phyloP scores from a whole-genome alignment of 2,113 vertebrate genomes.

The Elanus axillaris region DNA sequence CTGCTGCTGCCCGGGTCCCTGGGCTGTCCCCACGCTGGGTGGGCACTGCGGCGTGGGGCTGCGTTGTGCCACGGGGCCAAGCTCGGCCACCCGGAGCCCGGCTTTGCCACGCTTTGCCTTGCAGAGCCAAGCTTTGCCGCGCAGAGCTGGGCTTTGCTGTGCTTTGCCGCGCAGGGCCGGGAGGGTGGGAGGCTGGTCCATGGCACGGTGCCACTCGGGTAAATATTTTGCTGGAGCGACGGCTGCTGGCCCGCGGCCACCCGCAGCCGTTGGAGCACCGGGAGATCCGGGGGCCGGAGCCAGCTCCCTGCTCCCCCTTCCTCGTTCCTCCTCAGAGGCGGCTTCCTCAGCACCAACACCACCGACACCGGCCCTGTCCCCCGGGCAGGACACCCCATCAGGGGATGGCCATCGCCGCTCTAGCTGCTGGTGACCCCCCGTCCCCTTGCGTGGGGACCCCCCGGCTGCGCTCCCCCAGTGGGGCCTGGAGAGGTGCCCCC shows the following conservation, averaged over 20 bases:
- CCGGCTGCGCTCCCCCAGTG: not conserved
- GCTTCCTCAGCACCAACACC: not conserved
- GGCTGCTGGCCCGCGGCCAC: slow-evolving; percentile 59
- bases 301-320: slow-evolving; percentile 27
- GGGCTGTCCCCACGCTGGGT: accelerated
- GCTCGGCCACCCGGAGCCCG: not conserved
- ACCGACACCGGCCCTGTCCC: not conserved
- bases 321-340: not conserved
- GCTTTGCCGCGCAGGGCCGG: not conserved
- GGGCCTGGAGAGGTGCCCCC: not conserved
- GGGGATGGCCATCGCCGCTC: not conserved
- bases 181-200: not conserved
- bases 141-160: not conserved
- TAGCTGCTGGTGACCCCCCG: not conserved
- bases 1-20: not conserved
- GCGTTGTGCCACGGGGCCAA: not conserved
- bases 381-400: not conserved
- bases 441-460: not conserved
- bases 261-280: slow-evolving; percentile 35
- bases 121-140: not conserved
- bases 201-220: slow-evolving; percentile 56
- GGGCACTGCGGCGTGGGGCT: not conserved
- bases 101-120: not conserved
- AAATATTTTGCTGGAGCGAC: slow-evolving; percentile 65
- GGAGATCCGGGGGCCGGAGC: slow-evolving; percentile 46